Percentiles rank a stretch among this genome's conserved stretches.
phyloP scores from a whole-genome alignment of 2,113 vertebrate species.

The Salvelinus sp. region DNA sequence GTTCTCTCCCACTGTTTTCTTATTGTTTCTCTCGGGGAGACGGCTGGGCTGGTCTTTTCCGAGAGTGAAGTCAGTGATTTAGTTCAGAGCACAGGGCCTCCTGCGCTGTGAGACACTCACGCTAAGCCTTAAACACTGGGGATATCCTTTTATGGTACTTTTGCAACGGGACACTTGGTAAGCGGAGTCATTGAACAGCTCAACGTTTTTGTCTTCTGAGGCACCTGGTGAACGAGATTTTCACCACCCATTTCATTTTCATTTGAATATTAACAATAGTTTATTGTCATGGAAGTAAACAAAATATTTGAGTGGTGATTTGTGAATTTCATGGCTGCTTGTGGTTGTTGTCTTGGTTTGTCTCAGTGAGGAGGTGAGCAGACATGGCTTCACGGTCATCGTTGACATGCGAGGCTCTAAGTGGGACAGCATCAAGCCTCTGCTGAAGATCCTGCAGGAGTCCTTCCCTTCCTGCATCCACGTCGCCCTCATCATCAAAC shows the following conservation, averaged over 20 bases:
- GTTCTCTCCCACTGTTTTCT: not conserved
- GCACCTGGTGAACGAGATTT: constrained; percentile 15
- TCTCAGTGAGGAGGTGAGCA: constrained; percentile 91
- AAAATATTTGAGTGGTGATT: constrained; percentile 2
- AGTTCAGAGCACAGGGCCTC: constrained; percentile 56
- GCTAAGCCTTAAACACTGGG: constrained; percentile 64
- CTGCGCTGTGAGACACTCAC: constrained; percentile 57
- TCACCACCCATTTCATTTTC: constrained; percentile 3
- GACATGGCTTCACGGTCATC: constrained; percentile 97
- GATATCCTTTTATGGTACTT: constrained; percentile 72
- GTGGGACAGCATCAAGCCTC: constrained; percentile 98
- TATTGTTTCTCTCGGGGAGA: not conserved
- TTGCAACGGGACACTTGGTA: constrained; percentile 56
- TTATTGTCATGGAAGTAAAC: not conserved
- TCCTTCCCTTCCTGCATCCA: constrained; percentile 97
- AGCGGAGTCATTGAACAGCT: constrained; percentile 55
- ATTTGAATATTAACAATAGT: constrained; percentile 14
- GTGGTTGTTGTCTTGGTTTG: not conserved
- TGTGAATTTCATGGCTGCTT: not conserved
- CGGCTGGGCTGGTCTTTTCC: constrained; percentile 59
- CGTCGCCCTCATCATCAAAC: constrained; percentile 97
- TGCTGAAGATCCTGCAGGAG: constrained; percentile 97
- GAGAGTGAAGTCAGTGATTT: constrained; percentile 73
- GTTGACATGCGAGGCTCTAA: constrained; percentile 99
- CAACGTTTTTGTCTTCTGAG: constrained; percentile 24